Evolutionary conservation across 2,888 invertebrate species (phyloP), one percentile per base, ranked within the genome.

Genomic region (Acanthosepion lycidas): DNA sequence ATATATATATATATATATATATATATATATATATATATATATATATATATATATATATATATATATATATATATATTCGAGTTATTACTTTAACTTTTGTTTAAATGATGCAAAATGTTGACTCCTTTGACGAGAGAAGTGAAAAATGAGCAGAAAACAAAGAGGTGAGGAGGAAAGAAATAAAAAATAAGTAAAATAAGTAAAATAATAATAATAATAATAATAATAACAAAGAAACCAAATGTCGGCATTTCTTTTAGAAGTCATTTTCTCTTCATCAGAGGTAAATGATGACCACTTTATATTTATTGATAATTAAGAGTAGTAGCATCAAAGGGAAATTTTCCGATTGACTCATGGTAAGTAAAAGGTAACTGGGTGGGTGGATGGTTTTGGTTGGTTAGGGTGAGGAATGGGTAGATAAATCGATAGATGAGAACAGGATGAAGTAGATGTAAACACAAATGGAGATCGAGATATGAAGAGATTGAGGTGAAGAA

Each of bases 261-360:
- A 78, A n/a, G n/a, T 78, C 18, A 15, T 78, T 33, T 78, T 78
- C 78, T n/a, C 78, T 33, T 78, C 78, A 78, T 78, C 78, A 33
- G 78, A 78, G n/a, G 12, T 33, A 78, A 78, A 78, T 78, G 78
- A 78, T 33, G n/a, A 78, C 78, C 78, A 78, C n/a, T 78, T 78
- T 78, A 78, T 78, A 78, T 78, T 78, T 78, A 78, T 78, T 78
- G 78, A 78, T 78, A 78, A 78, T 78, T 78, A 78, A 78, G 78
- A 78, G 33, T 33, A 78, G 33, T 78, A 33, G 78, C 78, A 78
- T 78, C 78, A 78, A 78, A 78, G 78, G 59, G 26, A 59, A 23
- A 26, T 20, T 59, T 26, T 59, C 23, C 59, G 59, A 59, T 59
- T 59, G 59, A 59, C 26, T 59, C 59, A 59, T 59, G 59, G 78